Evolutionary conservation across 1,140 invertebrate species (phyloP), one percentile per base, ranked within the genome.

Genomic region (Drosophila ohnishii): DNA sequence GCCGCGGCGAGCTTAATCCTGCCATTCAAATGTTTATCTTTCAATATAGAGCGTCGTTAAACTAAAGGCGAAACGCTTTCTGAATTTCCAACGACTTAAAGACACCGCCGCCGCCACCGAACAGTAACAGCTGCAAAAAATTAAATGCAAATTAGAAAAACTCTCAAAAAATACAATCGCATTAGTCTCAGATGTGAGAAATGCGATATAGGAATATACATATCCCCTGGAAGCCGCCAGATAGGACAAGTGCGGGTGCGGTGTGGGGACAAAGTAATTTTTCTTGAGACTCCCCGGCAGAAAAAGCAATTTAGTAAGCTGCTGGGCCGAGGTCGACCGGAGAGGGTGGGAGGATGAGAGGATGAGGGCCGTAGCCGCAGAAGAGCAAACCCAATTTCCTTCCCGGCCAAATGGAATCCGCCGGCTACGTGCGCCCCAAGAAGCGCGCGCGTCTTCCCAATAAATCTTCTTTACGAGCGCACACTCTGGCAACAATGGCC

Each of bases 391-490:
- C 84, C 84, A 89, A 88, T 88, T 88, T 85, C 80, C 77, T 84
- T 84, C 47, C 74, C 67, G 60, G 75, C 83, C 71, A 83, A 87
- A 83, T 82, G 80, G 80, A 88, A 83, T 80, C 81, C 83, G 82
- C 77, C 70, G 70, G 78, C 59, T 74, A 82, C 80, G 75, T 73
- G 73, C 78, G 73, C 60, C 73, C 67, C 78, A 90, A 90, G 83
- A 87, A 90, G 88, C 71, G 89, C 78, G 84, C 89, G 89, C 90
- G 89, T 90, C 89, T 87, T 91, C 80, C 71, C 90, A 90, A 91
- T 91, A 91, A 90, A 91, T 91, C 90, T 91, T 84, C 74, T 91
- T 91, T 91, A 91, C 90, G 90, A 91, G 85, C 86, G 85, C 86
- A 91, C 90, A 90, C 90, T 88, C 83, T 91, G 90, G 90, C 89